phyloP scores from a whole-genome alignment of 2,797 vertebrate genomes.

The Varecia variegata region DNA sequence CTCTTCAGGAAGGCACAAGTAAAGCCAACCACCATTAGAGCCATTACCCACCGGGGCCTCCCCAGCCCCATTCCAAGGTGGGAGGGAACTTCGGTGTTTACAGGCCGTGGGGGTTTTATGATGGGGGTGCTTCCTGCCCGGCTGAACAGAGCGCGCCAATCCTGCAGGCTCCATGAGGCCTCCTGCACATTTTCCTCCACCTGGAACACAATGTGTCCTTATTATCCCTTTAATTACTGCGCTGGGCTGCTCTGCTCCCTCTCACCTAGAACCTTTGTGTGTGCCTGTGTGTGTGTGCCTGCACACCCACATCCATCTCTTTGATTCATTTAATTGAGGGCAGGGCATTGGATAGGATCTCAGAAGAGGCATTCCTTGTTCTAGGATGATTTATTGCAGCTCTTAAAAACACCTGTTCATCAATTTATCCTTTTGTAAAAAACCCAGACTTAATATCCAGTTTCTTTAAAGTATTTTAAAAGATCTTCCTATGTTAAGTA shows the following conservation, averaged over 20 bases:
- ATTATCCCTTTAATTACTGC: constrained; percentile 40
- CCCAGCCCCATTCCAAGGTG: neutral
- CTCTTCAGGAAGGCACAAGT: neutral
- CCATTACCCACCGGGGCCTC: neutral
- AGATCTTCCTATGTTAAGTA: neutral
- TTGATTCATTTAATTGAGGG: constrained; percentile 41
- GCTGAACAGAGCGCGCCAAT: neutral
- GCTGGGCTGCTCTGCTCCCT: neutral
- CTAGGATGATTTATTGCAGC: neutral
- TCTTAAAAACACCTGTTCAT: constrained; percentile 54
- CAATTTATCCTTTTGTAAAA: neutral
- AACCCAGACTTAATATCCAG: neutral
- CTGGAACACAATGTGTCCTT: constrained; percentile 18
- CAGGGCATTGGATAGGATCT: constrained; percentile 1
- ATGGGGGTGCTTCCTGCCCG: constrained; percentile 29
- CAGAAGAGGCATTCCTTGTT: constrained; percentile 49
- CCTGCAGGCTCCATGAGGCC: neutral
- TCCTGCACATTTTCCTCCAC: neutral
- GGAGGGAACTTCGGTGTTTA: neutral
- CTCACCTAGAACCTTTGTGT: neutral
- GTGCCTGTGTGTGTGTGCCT: neutral
- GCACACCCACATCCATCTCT: neutral
- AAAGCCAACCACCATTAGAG: neutral
- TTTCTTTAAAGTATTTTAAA: constrained; percentile 5
- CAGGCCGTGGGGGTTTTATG: constrained; percentile 59